Conservation (phyloP, 1,140 invertebrate genomes). For the Drosophila burlai region DNA sequence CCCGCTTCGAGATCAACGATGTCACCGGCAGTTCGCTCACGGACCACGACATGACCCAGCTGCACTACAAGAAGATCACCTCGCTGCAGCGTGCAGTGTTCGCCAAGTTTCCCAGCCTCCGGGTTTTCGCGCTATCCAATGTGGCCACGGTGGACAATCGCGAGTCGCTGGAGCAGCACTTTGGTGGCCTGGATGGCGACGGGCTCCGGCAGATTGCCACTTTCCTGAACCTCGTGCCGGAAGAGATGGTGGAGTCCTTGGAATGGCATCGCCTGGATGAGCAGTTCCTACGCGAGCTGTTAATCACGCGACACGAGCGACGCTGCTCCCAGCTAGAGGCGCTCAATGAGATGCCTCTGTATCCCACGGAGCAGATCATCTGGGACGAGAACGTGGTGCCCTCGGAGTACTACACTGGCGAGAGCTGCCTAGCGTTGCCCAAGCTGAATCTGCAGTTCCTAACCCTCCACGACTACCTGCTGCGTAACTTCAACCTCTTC, state of each 20-base stretch:
- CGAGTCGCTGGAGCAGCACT: constrained; percentile 94
- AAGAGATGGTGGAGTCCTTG: constrained; percentile 88
- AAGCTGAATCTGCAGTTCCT: constrained; percentile 99
- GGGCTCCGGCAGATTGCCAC: constrained; percentile 94
- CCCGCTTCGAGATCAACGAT: constrained; percentile 99
- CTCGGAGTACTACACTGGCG: constrained; percentile 98
- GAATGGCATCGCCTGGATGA: constrained; percentile 92
- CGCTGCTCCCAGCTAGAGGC: constrained; percentile 96
- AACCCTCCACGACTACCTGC: constrained; percentile 98
- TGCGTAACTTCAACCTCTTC: constrained; percentile 99
- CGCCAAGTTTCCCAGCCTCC: constrained; percentile 94
- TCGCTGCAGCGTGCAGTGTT: constrained; percentile 97
- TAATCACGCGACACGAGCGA: constrained; percentile 95
- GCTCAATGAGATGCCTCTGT: constrained; percentile 99
- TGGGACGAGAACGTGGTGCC: constrained; percentile 99
- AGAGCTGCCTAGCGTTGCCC: constrained; percentile 97
- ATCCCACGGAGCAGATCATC: constrained; percentile 98
- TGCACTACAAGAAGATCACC: constrained; percentile 96
- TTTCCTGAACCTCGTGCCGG: constrained; percentile 94
- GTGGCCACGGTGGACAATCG: constrained; percentile 97
- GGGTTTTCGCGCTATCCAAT: constrained; percentile 95
- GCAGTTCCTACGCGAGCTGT: constrained; percentile 93
- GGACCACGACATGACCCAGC: constrained; percentile 96
- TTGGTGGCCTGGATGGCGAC: constrained; percentile 90
- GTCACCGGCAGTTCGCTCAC: constrained; percentile 97